These are phyloP conservation scores for Terebella lapidaria DNA, from an alignment of 2,888 invertebrate genomes.

Conservation along the genomic window DNA sequence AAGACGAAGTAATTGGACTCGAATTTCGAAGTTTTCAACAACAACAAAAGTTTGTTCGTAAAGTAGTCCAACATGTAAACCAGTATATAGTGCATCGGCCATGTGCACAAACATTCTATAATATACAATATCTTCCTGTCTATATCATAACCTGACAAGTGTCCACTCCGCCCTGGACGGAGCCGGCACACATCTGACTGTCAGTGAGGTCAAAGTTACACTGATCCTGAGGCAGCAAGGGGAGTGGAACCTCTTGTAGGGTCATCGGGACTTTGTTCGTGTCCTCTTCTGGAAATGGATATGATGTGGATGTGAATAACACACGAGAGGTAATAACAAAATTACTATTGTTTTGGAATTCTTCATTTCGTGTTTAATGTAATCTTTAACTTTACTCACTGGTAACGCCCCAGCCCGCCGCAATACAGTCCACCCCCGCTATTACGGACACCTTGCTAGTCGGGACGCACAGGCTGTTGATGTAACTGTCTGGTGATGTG, in stretches of 20 bases:
- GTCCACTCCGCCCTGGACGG: not conserved
- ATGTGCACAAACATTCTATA: too few relatives aligned
- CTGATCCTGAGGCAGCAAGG: not conserved
- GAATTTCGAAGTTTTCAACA: too few relatives aligned
- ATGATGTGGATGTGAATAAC: too few relatives aligned
- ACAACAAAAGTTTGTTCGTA: too few relatives aligned
- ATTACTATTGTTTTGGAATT: too few relatives aligned
- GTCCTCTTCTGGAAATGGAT: not conserved
- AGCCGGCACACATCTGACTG: constrained; percentile 6
- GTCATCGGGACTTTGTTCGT: not conserved
- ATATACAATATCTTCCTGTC: too few relatives aligned
- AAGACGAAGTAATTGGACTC: too few relatives aligned
- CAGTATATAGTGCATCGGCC: too few relatives aligned
- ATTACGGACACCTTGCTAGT: not conserved
- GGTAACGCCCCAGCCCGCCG: constrained; percentile 7
- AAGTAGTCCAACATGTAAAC: too few relatives aligned
- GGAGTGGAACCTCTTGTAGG: not conserved
- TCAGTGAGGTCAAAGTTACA: not conserved
- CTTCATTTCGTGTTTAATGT: too few relatives aligned
- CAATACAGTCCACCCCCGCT: not conserved
- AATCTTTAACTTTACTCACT: too few relatives aligned
- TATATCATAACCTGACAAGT: constrained; percentile 10
- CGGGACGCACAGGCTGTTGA: constrained; percentile 10
- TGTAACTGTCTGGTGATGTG: not conserved
- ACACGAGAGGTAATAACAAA: too few relatives aligned